Base-by-base conservation (phyloP, 2,113 vertebrate species). In the Psittacus erithacus region DNA sequence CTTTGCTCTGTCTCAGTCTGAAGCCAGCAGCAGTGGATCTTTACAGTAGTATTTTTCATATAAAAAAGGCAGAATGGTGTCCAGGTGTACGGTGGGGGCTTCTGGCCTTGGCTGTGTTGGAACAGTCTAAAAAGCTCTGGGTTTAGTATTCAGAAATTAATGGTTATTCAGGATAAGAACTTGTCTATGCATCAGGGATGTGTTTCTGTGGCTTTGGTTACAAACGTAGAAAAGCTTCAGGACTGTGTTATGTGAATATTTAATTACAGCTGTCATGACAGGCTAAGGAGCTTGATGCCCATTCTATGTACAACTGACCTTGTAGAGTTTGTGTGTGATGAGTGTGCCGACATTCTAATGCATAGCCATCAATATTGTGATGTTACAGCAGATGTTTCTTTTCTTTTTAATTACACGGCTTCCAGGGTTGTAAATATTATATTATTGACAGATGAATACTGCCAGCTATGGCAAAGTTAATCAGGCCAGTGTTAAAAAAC, bases 381-480 rank as follows among this genome's bases (percentile, higher is more conserved):
- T 78, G 39, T 62, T 82, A 33, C 2, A 84, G 82, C 92, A 92
- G 90, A 77, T 88, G 86, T 60, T 93, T 22, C 7, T 64, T 75
- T 81, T 53, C 50, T 60, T 75, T 88, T 70, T 81, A 78, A 95
- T 96, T 95, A 71, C 86, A 95, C 0, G 0, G 88, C 63, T 96
- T 88, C 68, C 63, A 59, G 41, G 57, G 49, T 20, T 62, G 71
- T 74, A 94, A 94, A 49, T 77, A 49, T 52, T 74, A 47, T n/a
- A 13, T 59, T 88, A 67, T 28, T 86, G 94, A 90, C 71, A 92
- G 68, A 90, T 88, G 47, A 81, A 25, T 50, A 55, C 60, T 82
- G 88, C 82, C 94, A 94, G 71, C 92, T 92, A 64, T 93, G 46
- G 23, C 38, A 52, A 92, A 92, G 35, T 57, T 82, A 77, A 97